Base-by-base conservation (phyloP, 1,140 invertebrate genomes). In the Gonatopus flavifemur region DNA sequence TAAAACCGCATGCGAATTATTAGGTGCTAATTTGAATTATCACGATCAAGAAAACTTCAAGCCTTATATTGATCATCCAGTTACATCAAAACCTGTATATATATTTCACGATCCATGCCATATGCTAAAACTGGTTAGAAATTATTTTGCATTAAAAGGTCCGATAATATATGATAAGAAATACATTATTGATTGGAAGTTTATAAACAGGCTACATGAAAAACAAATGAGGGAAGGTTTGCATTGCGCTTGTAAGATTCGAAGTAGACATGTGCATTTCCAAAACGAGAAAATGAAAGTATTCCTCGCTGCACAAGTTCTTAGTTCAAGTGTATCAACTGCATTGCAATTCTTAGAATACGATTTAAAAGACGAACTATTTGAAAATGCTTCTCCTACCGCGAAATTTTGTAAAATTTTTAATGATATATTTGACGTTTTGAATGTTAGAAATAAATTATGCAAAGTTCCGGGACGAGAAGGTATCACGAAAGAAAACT, bases 31-130 rank as follows among this genome's bases (percentile, higher is more conserved):
- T n/a, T n/a, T n/a, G n/a, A n/a, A n/a, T n/a, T n/a, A n/a, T n/a
- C n/a, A n/a, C n/a, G n/a, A n/a, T n/a, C 12, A 48, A 36, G 33
- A 10, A 18, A 33, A 55, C 15, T 54, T 41, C 28, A 37, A 31
- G 20, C 24, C 51, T 5, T 56, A 12, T 33, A 60, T 62, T 53
- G 7, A 3, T 3, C 51, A 64, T 48, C 53, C 55, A 16, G 22
- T 37, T 15, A 55, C 48, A 12, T 20, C 6, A 25, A 9, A 62
- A 43, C 28, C 31, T 5, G 36, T 64, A 0, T 57, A 48, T 52
- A 32, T 60, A 12, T 52, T 62, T 43, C 49, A 36, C 19, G 62
- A 64, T 46, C 39, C 55, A 2, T 56, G 55, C 48, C 59, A 62
- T 22, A 55, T 55, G 35, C 6, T 60, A 12, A 64, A 62, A 48